Evolutionary conservation across 2,797 vertebrate genomes (phyloP).

Genomic region (Varecia variegata): DNA sequence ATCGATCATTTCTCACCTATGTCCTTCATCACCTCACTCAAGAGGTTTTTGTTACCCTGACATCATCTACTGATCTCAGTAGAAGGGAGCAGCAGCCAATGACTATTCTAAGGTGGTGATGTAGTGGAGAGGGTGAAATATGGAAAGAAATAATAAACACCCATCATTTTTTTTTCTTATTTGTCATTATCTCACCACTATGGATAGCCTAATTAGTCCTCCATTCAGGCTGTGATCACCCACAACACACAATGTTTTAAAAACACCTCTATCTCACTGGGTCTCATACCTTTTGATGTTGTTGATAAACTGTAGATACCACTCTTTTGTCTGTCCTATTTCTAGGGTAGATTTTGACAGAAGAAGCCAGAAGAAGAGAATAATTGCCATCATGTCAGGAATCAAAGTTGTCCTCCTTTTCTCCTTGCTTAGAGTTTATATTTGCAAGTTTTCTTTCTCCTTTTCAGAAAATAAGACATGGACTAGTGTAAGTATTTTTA

Average conservation of each 20-base stretch:
- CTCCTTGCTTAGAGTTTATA: neutral
- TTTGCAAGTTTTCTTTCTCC: neutral
- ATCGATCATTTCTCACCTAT: neutral
- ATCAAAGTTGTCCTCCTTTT: neutral
- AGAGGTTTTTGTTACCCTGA: neutral
- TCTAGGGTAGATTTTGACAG: neutral
- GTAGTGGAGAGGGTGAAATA: neutral
- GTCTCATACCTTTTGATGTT: neutral
- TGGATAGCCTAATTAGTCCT: neutral
- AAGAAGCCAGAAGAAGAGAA: neutral
- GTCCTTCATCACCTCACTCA: neutral
- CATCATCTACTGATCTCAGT: neutral
- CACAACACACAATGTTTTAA: neutral
- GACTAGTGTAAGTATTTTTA: neutral
- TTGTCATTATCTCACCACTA: neutral
- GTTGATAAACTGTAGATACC: neutral
- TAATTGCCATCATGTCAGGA: neutral
- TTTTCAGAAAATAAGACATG: neutral
- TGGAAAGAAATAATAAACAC: neutral
- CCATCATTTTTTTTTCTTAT: neutral
- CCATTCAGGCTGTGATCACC: accelerated
- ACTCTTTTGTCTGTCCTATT: neutral
- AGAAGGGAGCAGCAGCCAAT: neutral
- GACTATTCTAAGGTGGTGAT: neutral
- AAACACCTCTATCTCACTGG: neutral